A percentile compares a stretch with the other conserved stretches of the same genome.
Evolutionary conservation across 2,888 invertebrate genomes (phyloP).

Genomic region (Agonum fuliginosum): DNA sequence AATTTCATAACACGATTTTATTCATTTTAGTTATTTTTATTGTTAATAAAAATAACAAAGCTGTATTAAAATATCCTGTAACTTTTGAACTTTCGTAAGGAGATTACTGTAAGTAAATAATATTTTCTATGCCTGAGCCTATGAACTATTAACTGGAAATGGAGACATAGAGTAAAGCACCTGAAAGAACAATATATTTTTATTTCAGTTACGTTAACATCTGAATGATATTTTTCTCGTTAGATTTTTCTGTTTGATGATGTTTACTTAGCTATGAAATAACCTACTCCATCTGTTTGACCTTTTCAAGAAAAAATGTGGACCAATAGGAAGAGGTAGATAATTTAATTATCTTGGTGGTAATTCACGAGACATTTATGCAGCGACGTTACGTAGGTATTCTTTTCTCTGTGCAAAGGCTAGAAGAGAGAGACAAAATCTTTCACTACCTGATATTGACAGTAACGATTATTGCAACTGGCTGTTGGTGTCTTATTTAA

Average conservation of each 20-base stretch:
- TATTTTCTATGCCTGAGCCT: too few species aligned
- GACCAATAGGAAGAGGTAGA: neutral
- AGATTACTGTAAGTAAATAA: neutral
- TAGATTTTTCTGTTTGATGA: slow-evolving; percentile 30
- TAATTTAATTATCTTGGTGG: slow-evolving; percentile 6
- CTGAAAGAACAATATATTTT: neutral
- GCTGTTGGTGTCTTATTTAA: slow-evolving; percentile 4
- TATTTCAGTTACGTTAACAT: neutral
- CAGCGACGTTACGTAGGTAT: neutral
- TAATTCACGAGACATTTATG: slow-evolving; percentile 18
- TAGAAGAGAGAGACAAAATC: too few species aligned
- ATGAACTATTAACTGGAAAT: neutral
- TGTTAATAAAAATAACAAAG: neutral
- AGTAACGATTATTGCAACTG: neutral
- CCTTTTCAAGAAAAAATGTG: slow-evolving; percentile 13
- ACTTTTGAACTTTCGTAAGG: neutral
- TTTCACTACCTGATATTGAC: slow-evolving; percentile 11
- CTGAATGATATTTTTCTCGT: slow-evolving; percentile 6
- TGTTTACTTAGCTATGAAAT: slow-evolving; percentile 31
- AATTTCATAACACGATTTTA: slow-evolving; percentile 7
- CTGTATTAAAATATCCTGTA: neutral
- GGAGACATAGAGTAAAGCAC: neutral
- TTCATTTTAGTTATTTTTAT: slow-evolving; percentile 20
- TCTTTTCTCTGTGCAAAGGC: neutral
- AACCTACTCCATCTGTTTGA: neutral